Evolutionary conservation across 2,888 invertebrate genomes (phyloP), one percentile per base, ranked within the genome.

Genomic region (Agriopis marginaria): DNA sequence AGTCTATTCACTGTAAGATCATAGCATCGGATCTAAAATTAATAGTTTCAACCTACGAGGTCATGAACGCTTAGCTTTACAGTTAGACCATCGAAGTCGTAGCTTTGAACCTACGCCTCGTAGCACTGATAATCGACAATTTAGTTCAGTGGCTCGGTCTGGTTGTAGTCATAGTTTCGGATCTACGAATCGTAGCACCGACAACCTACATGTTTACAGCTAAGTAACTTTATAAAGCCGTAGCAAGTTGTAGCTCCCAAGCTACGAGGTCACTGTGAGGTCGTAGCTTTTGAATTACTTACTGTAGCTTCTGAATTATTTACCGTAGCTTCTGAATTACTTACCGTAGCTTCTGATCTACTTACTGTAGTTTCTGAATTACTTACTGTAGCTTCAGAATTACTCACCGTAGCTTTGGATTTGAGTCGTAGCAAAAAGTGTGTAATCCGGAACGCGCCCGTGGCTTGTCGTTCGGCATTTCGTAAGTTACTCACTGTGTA

Each of bases 401-500:
- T 3, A 32, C 32, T 5, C 5, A 32, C 32, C 32, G 54, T 45
- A 49, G 60, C 45, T 56, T 56, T 50, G 58, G 12, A 45, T 66
- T 51, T 59, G 66, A 40, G 68, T 79, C 73, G 82, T 79, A 82
- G 78, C 82, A 83, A 80, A 82, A 83, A 75, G 77, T 82, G 79
- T 74, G 80, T 72, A 71, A 82, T 73, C 77, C 80, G 77, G 83
- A 87, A 89, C 90, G 85, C 88, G 91, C 91, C 92, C 92, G 92
- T 89, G 86, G 91, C 93, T 92, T 92, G 81, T 83, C 79, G 81
- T 90, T 89, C 88, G 88, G 86, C 91, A 89, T 92, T 89, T 89
- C 86, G 84, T 92, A 91, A 91, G 89, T 89, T 90, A 91, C 84
- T 90, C 90, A 90, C 90, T 90, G 89, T 91, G 86, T 92, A 88